Conservation (phyloP, 2,888 invertebrate genomes). For the Endomychus coccineus region DNA sequence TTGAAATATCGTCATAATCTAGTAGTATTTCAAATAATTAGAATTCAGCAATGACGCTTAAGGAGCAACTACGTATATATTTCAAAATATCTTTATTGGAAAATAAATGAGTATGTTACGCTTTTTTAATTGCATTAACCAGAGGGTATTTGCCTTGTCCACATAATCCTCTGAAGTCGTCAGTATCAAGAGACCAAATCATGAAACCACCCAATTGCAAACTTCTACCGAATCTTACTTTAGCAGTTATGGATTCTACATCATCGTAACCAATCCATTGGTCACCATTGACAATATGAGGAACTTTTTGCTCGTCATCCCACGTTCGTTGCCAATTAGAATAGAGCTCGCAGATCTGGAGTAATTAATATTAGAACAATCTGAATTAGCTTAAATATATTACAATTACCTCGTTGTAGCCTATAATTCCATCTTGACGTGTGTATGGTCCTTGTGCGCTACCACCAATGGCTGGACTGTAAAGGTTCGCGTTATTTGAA, state of each 20-base stretch:
- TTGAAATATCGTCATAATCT: no score
- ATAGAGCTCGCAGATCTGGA: constrained; percentile 33
- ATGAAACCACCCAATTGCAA: constrained; percentile 13
- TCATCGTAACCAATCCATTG: constrained; percentile 66
- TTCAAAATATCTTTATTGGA: no score
- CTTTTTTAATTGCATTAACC: constrained; percentile 8
- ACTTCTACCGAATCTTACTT: constrained; percentile 34
- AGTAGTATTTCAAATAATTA: no score
- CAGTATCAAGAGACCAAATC: constrained; percentile 16
- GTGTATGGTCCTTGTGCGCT: constrained; percentile 61
- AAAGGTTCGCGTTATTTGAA: constrained; percentile 43
- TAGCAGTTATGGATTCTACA: constrained; percentile 46
- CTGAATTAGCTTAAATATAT: background rate
- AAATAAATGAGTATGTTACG: no score
- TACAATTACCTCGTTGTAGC: constrained; percentile 59
- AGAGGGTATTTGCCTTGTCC: constrained; percentile 13
- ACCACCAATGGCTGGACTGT: constrained; percentile 50
- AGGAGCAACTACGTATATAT: no score
- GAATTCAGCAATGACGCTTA: no score
- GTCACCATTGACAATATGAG: constrained; percentile 50
- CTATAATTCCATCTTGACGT: constrained; percentile 54
- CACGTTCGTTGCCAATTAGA: constrained; percentile 29
- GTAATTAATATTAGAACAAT: constrained; percentile 1
- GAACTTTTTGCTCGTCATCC: constrained; percentile 44
- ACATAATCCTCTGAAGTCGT: constrained; percentile 14